Evolutionary conservation across 2,888 invertebrate genomes (phyloP).

Genomic region (Diaphora mendica): DNA sequence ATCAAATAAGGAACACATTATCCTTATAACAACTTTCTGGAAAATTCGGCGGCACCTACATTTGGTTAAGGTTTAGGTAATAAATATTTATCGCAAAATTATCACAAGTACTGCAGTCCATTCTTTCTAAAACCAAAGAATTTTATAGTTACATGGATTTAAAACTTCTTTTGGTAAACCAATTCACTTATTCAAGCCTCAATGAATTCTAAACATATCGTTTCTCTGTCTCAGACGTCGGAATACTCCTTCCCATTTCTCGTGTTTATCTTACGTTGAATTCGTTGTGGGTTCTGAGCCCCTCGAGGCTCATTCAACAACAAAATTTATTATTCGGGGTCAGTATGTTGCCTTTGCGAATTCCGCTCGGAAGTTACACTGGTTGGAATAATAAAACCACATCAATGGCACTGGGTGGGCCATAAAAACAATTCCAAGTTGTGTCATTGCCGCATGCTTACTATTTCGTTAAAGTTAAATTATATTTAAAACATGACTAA

Average conservation of each 20-base stretch:
- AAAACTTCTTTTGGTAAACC: not conserved
- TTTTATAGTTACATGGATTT: not conserved
- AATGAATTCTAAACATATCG: slow-evolving; percentile 14
- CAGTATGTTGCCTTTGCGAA: slow-evolving; percentile 53
- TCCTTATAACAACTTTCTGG: slow-evolving; percentile 31
- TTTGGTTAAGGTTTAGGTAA: slow-evolving; percentile 20
- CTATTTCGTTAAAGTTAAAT: not conserved
- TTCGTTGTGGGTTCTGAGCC: slow-evolving; percentile 39
- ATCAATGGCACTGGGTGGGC: slow-evolving; percentile 29
- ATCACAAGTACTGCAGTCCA: not conserved
- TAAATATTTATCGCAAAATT: slow-evolving; percentile 3
- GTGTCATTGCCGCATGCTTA: slow-evolving; percentile 30
- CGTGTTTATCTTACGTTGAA: slow-evolving; percentile 46
- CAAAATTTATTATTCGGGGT: slow-evolving; percentile 56
- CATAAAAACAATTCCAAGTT: slow-evolving; percentile 36
- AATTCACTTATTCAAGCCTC: slow-evolving; percentile 8
- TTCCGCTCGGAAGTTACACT: slow-evolving; percentile 46
- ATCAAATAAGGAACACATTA: slow-evolving; percentile 7
- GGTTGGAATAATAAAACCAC: slow-evolving; percentile 47
- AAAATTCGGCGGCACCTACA: slow-evolving; percentile 33
- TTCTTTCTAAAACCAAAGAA: not conserved
- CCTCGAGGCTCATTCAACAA: slow-evolving; percentile 47
- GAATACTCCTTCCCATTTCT: slow-evolving; percentile 32
- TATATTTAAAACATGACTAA: not conserved
- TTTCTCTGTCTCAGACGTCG: slow-evolving; percentile 21